Evolutionary conservation across 1,140 invertebrate genomes (phyloP).

Genomic region (Linepithema humile): DNA sequence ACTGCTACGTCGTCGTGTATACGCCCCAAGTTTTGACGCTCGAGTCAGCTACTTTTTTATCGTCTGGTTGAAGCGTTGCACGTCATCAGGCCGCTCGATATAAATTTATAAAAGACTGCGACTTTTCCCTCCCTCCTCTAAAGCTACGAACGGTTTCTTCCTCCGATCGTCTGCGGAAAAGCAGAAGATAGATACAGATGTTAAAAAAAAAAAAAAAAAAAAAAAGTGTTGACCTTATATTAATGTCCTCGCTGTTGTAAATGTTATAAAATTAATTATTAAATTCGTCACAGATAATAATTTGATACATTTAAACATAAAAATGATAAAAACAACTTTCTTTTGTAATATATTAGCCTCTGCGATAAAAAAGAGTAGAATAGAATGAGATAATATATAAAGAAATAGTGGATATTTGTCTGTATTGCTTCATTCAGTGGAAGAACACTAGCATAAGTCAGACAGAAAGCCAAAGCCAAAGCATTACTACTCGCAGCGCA

Average conservation of each 20-base stretch:
- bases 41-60: slow-evolving; percentile 46
- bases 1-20: slow-evolving; percentile 29
- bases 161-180: neutral
- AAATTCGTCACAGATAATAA: no score
- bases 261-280: no score
- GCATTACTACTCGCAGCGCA: neutral
- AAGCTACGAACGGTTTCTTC: neutral
- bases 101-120: slow-evolving; percentile 47
- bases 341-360: no score
- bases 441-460: slow-evolving; percentile 19
- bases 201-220: neutral
- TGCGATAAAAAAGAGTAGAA: no score
- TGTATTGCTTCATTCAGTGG: slow-evolving; percentile 11
- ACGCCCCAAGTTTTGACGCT: slow-evolving; percentile 41
- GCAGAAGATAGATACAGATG: neutral
- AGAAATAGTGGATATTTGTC: neutral
- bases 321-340: no score
- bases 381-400: neutral
- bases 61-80: slow-evolving; percentile 35
- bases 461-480: neutral
- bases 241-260: neutral
- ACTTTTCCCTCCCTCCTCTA: neutral
- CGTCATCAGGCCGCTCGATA: slow-evolving; percentile 18
- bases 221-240: neutral
- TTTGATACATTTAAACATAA: no score